Conservation (phyloP, 2,113 vertebrate species). For the Opisthocomus hoazin region DNA sequence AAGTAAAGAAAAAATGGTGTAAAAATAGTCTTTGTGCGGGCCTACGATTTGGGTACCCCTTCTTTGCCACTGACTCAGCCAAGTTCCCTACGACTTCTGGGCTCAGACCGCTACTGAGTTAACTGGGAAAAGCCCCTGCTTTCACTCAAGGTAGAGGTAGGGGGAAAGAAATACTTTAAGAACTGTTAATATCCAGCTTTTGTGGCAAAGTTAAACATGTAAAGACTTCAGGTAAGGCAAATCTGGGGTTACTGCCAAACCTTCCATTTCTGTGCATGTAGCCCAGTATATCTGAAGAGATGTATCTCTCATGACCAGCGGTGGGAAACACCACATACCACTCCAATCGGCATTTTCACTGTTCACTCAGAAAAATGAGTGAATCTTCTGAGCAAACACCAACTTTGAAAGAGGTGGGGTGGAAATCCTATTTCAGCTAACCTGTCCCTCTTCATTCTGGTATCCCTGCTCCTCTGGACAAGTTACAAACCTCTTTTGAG, state of each 20-base stretch:
- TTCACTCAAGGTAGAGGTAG: background rate
- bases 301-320: background rate
- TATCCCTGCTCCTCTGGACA: background rate
- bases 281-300: background rate
- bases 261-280: background rate
- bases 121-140: background rate
- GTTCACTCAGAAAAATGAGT: background rate
- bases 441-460: background rate
- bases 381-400: background rate
- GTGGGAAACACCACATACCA: background rate
- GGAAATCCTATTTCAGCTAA: background rate
- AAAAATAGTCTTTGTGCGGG: background rate
- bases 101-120: background rate
- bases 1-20: background rate
- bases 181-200: background rate
- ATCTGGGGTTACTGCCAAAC: background rate
- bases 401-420: background rate
- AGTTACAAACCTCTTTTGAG: background rate
- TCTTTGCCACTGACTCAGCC: background rate
- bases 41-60: background rate
- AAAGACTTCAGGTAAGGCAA: background rate
- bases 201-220: background rate
- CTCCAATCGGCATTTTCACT: background rate
- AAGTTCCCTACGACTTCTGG: accelerated
- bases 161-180: background rate